These are phyloP conservation scores for Poecilus cupreus DNA, from an alignment of 2,888 invertebrate genomes.

Conservation along the genomic window DNA sequence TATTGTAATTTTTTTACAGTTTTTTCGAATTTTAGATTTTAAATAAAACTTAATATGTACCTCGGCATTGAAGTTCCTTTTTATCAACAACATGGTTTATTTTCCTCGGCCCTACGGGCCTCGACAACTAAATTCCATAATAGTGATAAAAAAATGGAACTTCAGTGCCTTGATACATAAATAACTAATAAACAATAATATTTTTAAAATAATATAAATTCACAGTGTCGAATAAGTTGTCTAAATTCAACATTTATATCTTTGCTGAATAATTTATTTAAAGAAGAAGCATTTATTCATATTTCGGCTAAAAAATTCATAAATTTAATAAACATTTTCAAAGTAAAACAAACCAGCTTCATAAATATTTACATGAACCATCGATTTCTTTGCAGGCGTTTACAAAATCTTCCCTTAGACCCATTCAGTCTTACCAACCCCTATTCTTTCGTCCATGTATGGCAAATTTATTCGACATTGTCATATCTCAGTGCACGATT, in stretches of 20 bases:
- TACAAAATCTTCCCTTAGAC: background rate
- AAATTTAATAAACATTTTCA: background rate
- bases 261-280: background rate
- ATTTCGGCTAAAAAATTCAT: background rate
- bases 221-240: too few relatives aligned
- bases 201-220: too few relatives aligned
- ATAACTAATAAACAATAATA: too few relatives aligned
- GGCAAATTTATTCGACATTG: constrained; percentile 22
- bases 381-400: background rate
- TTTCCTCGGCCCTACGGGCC: too few relatives aligned
- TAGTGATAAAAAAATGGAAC: too few relatives aligned
- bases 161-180: too few relatives aligned
- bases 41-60: too few relatives aligned
- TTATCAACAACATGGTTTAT: too few relatives aligned
- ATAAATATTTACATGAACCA: constrained; percentile 15
- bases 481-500: background rate
- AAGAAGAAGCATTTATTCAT: background rate
- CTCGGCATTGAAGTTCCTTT: too few relatives aligned
- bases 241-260: background rate
- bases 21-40: too few relatives aligned
- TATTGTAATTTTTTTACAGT: too few relatives aligned
- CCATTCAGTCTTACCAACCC: background rate
- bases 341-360: background rate
- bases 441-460: background rate
- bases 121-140: too few relatives aligned